phyloP scores from a whole-genome alignment of 2,888 invertebrate species.

The Drosophila demipolita region DNA sequence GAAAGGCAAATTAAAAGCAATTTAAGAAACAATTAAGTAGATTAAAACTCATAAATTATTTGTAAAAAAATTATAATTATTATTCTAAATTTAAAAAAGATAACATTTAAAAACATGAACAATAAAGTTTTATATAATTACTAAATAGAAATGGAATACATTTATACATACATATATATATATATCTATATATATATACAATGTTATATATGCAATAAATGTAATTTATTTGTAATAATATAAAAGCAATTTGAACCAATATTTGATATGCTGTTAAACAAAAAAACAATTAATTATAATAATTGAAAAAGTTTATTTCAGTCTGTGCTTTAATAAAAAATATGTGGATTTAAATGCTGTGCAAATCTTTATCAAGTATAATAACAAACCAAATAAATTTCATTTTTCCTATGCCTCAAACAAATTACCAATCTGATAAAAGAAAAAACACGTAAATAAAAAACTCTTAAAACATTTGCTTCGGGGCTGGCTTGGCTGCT shows the following conservation, averaged over 20 bases:
- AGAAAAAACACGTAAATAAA: background rate
- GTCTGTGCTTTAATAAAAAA: background rate
- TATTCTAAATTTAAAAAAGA: background rate
- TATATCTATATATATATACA: no score
- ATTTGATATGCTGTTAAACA: background rate
- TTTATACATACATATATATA: background rate
- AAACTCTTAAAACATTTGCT: background rate
- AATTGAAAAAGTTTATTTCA: background rate
- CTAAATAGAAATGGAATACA: rapidly evolving
- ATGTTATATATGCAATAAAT: background rate
- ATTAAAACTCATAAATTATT: background rate
- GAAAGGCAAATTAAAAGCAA: background rate
- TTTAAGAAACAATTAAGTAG: background rate
- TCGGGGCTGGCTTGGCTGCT: conserved; percentile 9
- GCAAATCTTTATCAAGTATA: background rate
- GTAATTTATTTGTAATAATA: background rate
- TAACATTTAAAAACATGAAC: background rate
- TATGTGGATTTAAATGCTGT: background rate
- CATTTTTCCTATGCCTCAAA: background rate
- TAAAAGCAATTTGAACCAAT: background rate
- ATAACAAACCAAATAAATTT: background rate
- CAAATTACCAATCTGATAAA: background rate
- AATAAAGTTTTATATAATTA: background rate
- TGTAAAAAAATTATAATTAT: background rate
- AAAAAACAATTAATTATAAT: background rate